A percentile compares a stretch with the other conserved stretches of the same genome.
These are phyloP conservation scores for Grus americana DNA, from an alignment of 2,113 vertebrate species.

Conservation along the genomic window DNA sequence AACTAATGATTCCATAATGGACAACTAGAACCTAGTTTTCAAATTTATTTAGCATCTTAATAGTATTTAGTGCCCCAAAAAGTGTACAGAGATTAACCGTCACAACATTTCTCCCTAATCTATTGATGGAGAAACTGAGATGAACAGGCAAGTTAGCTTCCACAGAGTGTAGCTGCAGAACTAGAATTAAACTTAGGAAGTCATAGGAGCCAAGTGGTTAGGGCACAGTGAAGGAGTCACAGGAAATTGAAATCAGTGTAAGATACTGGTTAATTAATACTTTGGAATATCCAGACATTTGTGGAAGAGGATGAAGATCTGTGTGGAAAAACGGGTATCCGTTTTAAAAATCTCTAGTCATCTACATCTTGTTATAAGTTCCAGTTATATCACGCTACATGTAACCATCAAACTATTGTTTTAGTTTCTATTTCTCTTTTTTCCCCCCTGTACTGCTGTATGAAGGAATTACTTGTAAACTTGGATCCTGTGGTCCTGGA, in stretches of 20 bases:
- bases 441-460: accelerated
- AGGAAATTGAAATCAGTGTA: not conserved
- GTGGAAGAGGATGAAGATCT: not conserved
- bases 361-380: not conserved
- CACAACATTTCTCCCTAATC: not conserved
- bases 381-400: not conserved
- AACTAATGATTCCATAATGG: not conserved
- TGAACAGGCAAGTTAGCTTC: not conserved
- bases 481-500: constrained; percentile 78
- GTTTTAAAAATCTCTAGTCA: not conserved
- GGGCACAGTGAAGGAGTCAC: not conserved
- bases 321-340: not conserved
- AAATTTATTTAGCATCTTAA: not conserved
- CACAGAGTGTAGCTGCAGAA: not conserved
- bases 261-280: not conserved
- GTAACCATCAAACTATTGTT: not conserved
- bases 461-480: constrained; percentile 80
- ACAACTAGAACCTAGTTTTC: not conserved
- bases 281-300: not conserved
- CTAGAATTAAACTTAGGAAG: not conserved
- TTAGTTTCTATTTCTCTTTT: not conserved
- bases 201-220: not conserved
- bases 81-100: not conserved
- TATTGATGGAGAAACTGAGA: not conserved
- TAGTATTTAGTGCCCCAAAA: not conserved